Conservation (phyloP, 2,797 vertebrate genomes). For the Neoniphon sammara region DNA sequence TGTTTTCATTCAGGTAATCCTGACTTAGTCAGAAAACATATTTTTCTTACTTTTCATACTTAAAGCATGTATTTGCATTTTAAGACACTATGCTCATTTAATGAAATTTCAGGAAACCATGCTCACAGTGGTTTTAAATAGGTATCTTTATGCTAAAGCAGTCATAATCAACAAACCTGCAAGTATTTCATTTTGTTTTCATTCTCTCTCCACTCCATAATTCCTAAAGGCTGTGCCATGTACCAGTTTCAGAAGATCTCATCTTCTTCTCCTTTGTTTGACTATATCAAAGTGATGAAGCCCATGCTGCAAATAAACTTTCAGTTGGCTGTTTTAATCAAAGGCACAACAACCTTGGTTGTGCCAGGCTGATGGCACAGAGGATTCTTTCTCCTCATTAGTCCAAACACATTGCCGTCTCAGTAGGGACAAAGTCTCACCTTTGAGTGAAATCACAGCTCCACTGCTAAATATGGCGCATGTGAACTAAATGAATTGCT, state of each 20-base stretch:
- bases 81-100: too few species aligned
- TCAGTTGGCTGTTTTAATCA: slow-evolving; percentile 9
- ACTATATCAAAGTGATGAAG: neutral
- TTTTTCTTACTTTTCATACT: too few species aligned
- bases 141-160: too few species aligned
- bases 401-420: neutral
- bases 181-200: too few species aligned
- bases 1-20: too few species aligned
- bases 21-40: too few species aligned
- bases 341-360: slow-evolving; percentile 8
- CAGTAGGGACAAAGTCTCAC: neutral
- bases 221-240: neutral
- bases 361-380: slow-evolving; percentile 3
- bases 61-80: too few species aligned
- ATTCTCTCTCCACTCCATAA: neutral
- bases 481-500: neutral
- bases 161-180: too few species aligned
- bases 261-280: neutral
- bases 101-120: too few species aligned
- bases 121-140: too few species aligned
- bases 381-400: slow-evolving; percentile 1
- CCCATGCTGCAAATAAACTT: neutral
- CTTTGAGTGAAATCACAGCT: neutral
- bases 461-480: neutral
- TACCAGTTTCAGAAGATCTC: neutral